Evolutionary conservation across 2,113 vertebrate species (phyloP).

Genomic region (Nipponia nippon): DNA sequence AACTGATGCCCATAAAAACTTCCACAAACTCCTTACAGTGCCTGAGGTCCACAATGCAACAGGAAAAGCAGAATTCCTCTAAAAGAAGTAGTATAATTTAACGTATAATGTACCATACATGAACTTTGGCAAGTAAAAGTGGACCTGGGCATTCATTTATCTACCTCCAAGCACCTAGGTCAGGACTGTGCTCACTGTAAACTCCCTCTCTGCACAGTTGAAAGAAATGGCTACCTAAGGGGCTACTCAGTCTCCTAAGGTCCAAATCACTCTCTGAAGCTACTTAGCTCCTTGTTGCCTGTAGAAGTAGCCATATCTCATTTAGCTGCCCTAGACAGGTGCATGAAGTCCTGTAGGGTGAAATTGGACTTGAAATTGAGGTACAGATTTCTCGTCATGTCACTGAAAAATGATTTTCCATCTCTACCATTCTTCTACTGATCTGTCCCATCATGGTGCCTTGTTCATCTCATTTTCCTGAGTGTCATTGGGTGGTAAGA

Average conservation of each 20-base stretch:
- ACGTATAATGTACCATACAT: fast-evolving
- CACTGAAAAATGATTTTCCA: not conserved
- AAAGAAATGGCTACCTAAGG: not conserved
- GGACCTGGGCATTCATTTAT: not conserved
- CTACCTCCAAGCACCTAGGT: not conserved
- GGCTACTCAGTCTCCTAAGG: not conserved
- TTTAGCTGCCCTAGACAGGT: not conserved
- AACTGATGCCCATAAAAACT: not conserved
- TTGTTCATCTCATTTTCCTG: not conserved
- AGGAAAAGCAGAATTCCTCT: not conserved
- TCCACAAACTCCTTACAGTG: not conserved
- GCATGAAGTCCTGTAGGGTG: not conserved
- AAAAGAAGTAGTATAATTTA: not conserved
- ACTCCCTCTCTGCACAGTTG: not conserved
- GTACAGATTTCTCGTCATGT: not conserved
- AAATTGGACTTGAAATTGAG: not conserved
- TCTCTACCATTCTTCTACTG: not conserved
- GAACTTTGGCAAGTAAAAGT: not conserved
- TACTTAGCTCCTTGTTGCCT: not conserved
- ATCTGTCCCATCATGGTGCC: not conserved
- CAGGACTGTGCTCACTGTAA: not conserved
- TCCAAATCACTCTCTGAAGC: not conserved
- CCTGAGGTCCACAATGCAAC: fast-evolving
- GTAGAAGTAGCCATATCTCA: not conserved
- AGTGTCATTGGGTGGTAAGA: not conserved